A percentile compares a stretch with the other conserved stretches of the same genome.
phyloP scores from a whole-genome alignment of 1,140 invertebrate species.

The Camponotus floridanus region DNA sequence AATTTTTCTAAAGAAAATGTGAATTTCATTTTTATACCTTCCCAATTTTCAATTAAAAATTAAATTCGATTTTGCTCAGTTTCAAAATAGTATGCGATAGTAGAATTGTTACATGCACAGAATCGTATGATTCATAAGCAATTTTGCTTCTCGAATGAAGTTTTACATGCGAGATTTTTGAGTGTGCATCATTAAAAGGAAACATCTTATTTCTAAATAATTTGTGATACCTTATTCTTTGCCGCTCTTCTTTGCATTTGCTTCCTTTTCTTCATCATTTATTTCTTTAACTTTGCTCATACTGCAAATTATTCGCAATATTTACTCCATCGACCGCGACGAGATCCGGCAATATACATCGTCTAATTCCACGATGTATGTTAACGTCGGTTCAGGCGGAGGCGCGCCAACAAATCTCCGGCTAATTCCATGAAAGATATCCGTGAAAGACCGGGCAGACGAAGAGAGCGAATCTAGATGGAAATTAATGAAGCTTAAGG shows the following conservation, averaged over 20 bases:
- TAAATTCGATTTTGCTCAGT: neutral
- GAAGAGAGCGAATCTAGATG: conserved; percentile 22
- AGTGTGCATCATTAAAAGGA: conserved; percentile 11
- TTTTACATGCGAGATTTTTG: neutral
- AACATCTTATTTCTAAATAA: conserved; percentile 37
- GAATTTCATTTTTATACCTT: neutral
- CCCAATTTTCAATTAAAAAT: neutral
- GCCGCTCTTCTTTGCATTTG: neutral
- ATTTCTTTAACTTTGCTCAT: conserved; percentile 8
- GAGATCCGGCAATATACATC: conserved; percentile 56
- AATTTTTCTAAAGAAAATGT: neutral
- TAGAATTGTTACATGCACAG: neutral
- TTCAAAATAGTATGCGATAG: neutral
- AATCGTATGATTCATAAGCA: neutral
- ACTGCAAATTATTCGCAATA: conserved; percentile 8
- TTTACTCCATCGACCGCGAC: conserved; percentile 55
- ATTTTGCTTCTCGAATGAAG: neutral
- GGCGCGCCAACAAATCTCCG: conserved; percentile 64
- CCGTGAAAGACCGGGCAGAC: neutral
- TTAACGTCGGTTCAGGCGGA: conserved; percentile 59
- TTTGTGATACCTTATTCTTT: conserved; percentile 1
- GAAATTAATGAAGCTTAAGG: conserved; percentile 48
- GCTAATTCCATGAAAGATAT: conserved; percentile 66
- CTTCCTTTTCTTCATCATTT: neutral
- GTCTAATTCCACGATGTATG: conserved; percentile 65